phyloP scores from a whole-genome alignment of 2,113 vertebrate genomes.

The Atrichornis clamosus region DNA sequence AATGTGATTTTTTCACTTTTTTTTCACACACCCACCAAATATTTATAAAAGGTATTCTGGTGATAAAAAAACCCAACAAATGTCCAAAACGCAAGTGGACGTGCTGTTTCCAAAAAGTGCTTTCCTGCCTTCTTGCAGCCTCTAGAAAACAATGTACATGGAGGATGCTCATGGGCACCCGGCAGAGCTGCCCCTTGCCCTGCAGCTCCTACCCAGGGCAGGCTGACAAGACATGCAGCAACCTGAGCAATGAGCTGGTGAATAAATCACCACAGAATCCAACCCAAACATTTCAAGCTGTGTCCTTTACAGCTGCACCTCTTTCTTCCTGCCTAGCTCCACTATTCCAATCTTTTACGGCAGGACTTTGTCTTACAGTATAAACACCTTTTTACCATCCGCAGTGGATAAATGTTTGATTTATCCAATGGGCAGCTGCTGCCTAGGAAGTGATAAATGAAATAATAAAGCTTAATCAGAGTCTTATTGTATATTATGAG shows the following conservation, averaged over 20 bases:
- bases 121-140: not conserved
- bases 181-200: not conserved
- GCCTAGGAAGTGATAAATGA: not conserved
- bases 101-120: not conserved
- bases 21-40: not conserved
- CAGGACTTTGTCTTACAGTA: not conserved
- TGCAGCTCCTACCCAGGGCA: not conserved
- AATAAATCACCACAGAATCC: not conserved
- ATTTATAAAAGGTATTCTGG: not conserved
- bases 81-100: not conserved
- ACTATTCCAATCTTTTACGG: not conserved
- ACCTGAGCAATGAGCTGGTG: not conserved
- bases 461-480: slow-evolving; percentile 10
- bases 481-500: not conserved
- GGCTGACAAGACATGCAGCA: not conserved
- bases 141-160: not conserved
- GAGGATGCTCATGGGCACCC: not conserved
- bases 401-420: not conserved
- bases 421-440: not conserved
- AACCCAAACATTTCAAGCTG: not conserved
- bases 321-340: not conserved
- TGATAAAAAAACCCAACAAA: rapidly evolving
- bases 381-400: not conserved
- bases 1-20: not conserved
- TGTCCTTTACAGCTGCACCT: not conserved